These are phyloP conservation scores for Eleginops maclovinus DNA, from an alignment of 2,113 vertebrate species.

Conservation along the genomic window DNA sequence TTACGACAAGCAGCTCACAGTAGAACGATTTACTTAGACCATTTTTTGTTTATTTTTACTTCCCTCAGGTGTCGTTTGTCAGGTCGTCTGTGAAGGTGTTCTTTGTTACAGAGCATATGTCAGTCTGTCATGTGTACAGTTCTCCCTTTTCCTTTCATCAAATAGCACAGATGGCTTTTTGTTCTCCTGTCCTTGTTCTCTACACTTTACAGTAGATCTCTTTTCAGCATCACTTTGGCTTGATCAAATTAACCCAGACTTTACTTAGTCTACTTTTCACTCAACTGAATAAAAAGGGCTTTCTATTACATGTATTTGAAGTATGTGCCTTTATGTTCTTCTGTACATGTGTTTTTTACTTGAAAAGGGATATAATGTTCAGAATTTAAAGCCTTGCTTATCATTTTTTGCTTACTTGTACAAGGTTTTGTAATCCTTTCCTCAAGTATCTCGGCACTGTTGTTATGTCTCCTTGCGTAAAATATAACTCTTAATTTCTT, in stretches of 20 bases:
- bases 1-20: slow-evolving; percentile 32
- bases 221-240: neutral
- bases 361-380: neutral
- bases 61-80: neutral
- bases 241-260: neutral
- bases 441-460: neutral
- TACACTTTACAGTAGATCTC: neutral
- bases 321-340: neutral
- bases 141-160: slow-evolving; percentile 9
- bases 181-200: slow-evolving; percentile 24
- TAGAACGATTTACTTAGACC: slow-evolving; percentile 12
- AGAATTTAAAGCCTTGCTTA: neutral
- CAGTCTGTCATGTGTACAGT: slow-evolving; percentile 2
- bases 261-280: slow-evolving; percentile 1
- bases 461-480: neutral
- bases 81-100: slow-evolving; percentile 19
- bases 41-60: neutral
- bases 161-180: slow-evolving; percentile 3
- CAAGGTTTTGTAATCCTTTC: neutral
- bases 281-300: neutral
- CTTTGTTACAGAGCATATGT: slow-evolving; percentile 9
- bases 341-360: neutral
- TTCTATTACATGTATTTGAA: neutral
- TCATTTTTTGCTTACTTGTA: neutral
- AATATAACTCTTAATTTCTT: neutral